Evolutionary conservation across 2,888 invertebrate genomes (phyloP).

Genomic region (Xylota sylvarum): DNA sequence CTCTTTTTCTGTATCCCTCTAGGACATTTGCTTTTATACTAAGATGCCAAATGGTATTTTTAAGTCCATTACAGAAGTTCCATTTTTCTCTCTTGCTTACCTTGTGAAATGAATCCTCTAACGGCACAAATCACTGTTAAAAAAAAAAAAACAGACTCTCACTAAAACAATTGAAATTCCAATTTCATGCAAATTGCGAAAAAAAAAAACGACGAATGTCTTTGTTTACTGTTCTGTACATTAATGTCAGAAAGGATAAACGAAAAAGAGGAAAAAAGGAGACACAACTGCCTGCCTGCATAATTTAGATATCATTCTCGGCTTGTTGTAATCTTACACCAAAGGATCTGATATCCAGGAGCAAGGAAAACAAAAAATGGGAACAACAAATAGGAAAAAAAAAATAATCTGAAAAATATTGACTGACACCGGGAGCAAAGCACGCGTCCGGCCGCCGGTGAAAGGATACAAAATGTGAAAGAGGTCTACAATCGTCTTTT

Average conservation of each 20-base stretch:
- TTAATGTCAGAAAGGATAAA: conserved; percentile 62
- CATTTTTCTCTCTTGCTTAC: conserved; percentile 22
- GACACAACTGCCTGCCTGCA: conserved; percentile 42
- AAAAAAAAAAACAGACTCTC: conserved; percentile 24
- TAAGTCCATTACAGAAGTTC: conserved; percentile 37
- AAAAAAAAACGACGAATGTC: conserved; percentile 7
- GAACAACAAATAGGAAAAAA: neutral
- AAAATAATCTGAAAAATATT: conserved; percentile 32
- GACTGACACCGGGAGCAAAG: conserved; percentile 40
- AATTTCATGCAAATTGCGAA: conserved; percentile 68
- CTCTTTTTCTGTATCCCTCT: neutral
- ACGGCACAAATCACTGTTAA: conserved; percentile 49
- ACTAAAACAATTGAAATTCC: conserved; percentile 71
- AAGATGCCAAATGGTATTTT: conserved; percentile 33
- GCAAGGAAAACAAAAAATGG: conserved; percentile 7
- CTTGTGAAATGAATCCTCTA: conserved; percentile 39
- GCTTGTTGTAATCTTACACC: conserved; percentile 36
- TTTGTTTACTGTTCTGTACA: conserved; percentile 25
- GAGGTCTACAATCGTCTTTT: no score
- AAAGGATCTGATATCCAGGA: conserved; percentile 17
- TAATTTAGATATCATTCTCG: conserved; percentile 63
- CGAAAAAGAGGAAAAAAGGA: conserved; percentile 29
- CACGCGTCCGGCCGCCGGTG: conserved; percentile 1
- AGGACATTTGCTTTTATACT: conserved; percentile 24
- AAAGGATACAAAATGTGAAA: conserved; percentile 21